Base-by-base conservation (phyloP, 2,888 invertebrate genomes). In the Teleogryllus oceanicus region DNA sequence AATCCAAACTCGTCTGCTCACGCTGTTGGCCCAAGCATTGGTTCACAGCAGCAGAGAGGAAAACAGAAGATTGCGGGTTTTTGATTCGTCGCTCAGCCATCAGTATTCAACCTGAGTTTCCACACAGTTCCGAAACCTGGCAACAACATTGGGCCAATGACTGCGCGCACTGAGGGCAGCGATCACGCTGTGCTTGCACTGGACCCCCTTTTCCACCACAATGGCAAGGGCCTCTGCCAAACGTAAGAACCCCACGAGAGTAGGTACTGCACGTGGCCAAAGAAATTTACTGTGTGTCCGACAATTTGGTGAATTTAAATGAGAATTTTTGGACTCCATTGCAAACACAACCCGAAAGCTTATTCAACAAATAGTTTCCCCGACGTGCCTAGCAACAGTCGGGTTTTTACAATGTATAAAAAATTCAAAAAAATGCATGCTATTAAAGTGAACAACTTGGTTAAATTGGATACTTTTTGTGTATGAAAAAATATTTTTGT, bases 121-220 rank as follows among this genome's bases (percentile, higher is more conserved):
- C 82, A 81, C 81, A 79, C 79, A 80, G 79, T 80, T 82, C 81
- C 81, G 79, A 81, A 77, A 81, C 82, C 82, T 82, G 79, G 49
- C n/a, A 62, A 62, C 62, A 62, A n/a, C 62, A 62, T 18, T n/a
- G 4, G 62, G n/a, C 13, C 62, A n/a, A n/a, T 62, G 62, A n/a
- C 62, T n/a, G 62, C 62, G 62, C n/a, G 62, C 13, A n/a, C 62
- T 13, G n/a, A 62, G 62, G 13, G 4, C 13, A 13, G 62, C 62
- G 12, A n/a, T 18, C 62, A 18, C 62, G 62, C n/a, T 18, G 62
- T 62, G 62, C 62, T 62, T 62, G 62, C 62, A 62, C 62, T 62
- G 62, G 62, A 62, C 62, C 62, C 62, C 62, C 62, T n/a, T 18
- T n/a, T 11, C 62, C 62, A 62, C 8, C 62, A 62, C 62, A 62